Percentiles rank a stretch among this genome's conserved stretches.
Evolutionary conservation across 2,888 invertebrate genomes (phyloP).

Genomic region (Metellina segmentata): DNA sequence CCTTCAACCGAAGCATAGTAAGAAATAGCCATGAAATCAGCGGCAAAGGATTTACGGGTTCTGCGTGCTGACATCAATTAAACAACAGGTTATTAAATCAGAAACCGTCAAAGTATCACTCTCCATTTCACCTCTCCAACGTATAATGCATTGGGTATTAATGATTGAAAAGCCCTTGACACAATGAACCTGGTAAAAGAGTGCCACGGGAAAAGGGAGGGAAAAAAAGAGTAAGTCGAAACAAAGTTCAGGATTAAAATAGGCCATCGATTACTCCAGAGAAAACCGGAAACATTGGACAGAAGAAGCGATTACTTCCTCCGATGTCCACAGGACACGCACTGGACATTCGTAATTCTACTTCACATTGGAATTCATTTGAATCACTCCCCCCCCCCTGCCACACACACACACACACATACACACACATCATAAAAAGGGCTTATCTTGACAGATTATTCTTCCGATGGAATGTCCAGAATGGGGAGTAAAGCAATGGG

Average conservation of each 20-base stretch:
- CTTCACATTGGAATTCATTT: not conserved
- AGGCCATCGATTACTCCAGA: slow-evolving; percentile 37
- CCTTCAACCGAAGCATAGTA: not conserved
- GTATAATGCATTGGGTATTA: not conserved
- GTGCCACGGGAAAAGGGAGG: too few species aligned
- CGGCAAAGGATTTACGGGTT: not conserved
- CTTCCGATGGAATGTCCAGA: too few species aligned
- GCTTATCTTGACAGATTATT: too few species aligned
- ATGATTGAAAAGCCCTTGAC: slow-evolving; percentile 36
- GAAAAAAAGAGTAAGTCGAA: too few species aligned
- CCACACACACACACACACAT: too few species aligned
- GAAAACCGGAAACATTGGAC: slow-evolving; percentile 37
- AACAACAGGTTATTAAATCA: not conserved
- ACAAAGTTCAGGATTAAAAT: slow-evolving; percentile 33
- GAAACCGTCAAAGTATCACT: not conserved
- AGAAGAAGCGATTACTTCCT: not conserved
- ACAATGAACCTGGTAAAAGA: slow-evolving; percentile 5
- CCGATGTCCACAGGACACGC: not conserved
- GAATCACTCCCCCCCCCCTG: not conserved
- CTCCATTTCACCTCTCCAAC: too few species aligned
- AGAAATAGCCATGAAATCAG: not conserved
- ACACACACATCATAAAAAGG: too few species aligned
- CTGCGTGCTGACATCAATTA: not conserved
- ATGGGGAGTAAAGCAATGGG: too few species aligned
- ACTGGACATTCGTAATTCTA: too few species aligned